Percentiles rank a stretch among this genome's conserved stretches.
Evolutionary conservation across 1,140 invertebrate species (phyloP).

Genomic region (Eumaeus atala): DNA sequence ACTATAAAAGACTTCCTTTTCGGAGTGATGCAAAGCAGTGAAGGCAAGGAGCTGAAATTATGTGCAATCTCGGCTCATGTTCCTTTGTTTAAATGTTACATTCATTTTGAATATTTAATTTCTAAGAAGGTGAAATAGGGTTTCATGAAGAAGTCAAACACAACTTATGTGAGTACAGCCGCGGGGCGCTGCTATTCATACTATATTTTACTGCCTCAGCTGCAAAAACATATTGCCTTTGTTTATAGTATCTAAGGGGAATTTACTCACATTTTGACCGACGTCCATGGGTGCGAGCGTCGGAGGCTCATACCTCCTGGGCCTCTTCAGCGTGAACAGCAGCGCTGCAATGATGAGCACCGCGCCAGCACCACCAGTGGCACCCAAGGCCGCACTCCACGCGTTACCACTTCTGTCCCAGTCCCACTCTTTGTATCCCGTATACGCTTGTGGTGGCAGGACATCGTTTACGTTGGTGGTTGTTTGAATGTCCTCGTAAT

Average conservation of each 20-base stretch:
- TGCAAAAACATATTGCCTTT: too few relatives aligned
- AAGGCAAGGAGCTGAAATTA: too few relatives aligned
- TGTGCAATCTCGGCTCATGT: too few relatives aligned
- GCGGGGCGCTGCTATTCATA: too few relatives aligned
- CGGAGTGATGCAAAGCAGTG: too few relatives aligned
- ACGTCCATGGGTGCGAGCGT: conserved; percentile 56
- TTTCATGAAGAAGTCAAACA: too few relatives aligned
- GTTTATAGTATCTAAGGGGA: neutral
- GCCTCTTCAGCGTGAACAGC: conserved; percentile 42
- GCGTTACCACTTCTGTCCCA: conserved; percentile 35
- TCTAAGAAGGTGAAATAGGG: too few relatives aligned
- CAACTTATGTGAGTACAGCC: too few relatives aligned
- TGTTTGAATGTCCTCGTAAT: conserved; percentile 6
- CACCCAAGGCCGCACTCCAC: conserved; percentile 53
- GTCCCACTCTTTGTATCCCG: conserved; percentile 22
- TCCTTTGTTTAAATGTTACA: too few relatives aligned
- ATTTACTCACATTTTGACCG: conserved; percentile 50
- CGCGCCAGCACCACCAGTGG: conserved; percentile 45
- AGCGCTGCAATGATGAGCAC: conserved; percentile 49
- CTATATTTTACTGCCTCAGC: too few relatives aligned
- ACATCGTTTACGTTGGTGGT: conserved; percentile 16
- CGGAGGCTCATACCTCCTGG: conserved; percentile 38
- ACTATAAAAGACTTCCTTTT: too few relatives aligned
- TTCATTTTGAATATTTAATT: too few relatives aligned
- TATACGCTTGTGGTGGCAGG: conserved; percentile 30